These are phyloP conservation scores for Orchestes rusci DNA, from an alignment of 2,888 invertebrate species.

Conservation along the genomic window DNA sequence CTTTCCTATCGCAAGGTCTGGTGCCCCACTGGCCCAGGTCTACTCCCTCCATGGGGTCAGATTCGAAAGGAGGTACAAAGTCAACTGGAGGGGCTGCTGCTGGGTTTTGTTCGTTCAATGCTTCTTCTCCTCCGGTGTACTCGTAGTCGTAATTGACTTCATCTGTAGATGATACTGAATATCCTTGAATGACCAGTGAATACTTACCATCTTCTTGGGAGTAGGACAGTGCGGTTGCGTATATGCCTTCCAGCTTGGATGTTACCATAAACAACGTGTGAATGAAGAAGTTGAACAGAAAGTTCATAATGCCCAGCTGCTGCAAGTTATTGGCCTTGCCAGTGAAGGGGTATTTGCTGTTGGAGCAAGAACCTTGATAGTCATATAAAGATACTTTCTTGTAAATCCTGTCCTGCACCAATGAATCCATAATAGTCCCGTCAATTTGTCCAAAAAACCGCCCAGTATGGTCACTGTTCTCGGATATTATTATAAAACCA, in stretches of 20 bases:
- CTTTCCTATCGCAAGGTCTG: slow-evolving; percentile 79
- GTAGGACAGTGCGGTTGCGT: slow-evolving; percentile 36
- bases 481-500: slow-evolving; percentile 88
- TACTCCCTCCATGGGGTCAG: slow-evolving; percentile 42
- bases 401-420: slow-evolving; percentile 86
- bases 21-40: slow-evolving; percentile 49
- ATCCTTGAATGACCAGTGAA: no score
- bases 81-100: slow-evolving; percentile 44
- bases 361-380: slow-evolving; percentile 80
- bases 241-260: slow-evolving; percentile 45
- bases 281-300: slow-evolving; percentile 51
- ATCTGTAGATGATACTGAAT: slow-evolving; percentile 4
- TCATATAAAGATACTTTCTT: slow-evolving; percentile 81
- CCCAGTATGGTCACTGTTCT: slow-evolving; percentile 79
- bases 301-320: slow-evolving; percentile 47
- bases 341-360: slow-evolving; percentile 59
- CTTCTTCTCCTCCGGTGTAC: slow-evolving; percentile 31
- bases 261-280: slow-evolving; percentile 48
- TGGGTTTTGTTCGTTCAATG: slow-evolving; percentile 38
- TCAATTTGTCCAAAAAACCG: slow-evolving; percentile 92
- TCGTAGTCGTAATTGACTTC: slow-evolving; percentile 19
- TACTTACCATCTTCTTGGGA: slow-evolving; percentile 43
- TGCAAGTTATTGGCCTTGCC: slow-evolving; percentile 42
- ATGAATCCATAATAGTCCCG: slow-evolving; percentile 88
- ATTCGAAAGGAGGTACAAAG: slow-evolving; percentile 40